These are phyloP conservation scores for Drosophila pectinifera DNA, from an alignment of 1,140 invertebrate species.

Conservation along the genomic window DNA sequence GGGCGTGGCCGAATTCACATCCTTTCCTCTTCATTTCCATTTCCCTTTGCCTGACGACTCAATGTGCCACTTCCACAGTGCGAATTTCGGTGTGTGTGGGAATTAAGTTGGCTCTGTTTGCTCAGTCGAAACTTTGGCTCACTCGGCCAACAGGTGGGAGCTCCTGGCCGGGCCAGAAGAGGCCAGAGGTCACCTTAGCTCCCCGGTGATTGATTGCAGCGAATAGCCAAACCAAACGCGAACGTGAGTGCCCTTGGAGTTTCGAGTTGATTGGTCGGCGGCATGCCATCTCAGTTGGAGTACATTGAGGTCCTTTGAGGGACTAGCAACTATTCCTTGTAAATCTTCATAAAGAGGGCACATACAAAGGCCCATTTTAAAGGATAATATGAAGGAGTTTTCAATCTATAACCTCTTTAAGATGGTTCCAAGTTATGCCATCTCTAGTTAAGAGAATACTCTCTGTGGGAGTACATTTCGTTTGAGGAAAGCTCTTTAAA, in stretches of 20 bases:
- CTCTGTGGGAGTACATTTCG: no score
- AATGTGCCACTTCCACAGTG: conserved; percentile 39
- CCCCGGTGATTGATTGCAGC: conserved; percentile 33
- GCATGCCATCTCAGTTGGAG: conserved; percentile 15
- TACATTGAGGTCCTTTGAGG: neutral
- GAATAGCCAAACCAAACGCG: neutral
- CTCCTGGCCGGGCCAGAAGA: neutral
- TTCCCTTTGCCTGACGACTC: conserved; percentile 36
- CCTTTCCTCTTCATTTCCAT: conserved; percentile 9
- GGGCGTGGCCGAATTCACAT: conserved; percentile 22
- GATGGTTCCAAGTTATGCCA: no score
- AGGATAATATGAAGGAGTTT: no score
- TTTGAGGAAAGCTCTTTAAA: neutral
- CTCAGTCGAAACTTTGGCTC: neutral
- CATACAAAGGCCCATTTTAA: no score
- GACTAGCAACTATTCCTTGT: neutral
- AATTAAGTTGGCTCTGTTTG: conserved; percentile 4
- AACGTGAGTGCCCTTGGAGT: conserved; percentile 6
- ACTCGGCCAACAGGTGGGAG: conserved; percentile 40
- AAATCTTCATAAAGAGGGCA: neutral
- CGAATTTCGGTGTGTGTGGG: conserved; percentile 12
- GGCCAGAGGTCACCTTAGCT: conserved; percentile 23
- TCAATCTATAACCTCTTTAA: no score
- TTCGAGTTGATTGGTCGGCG: conserved; percentile 33
- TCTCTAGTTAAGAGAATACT: neutral